Evolutionary conservation across 1,140 invertebrate species (phyloP), one percentile per base, ranked within the genome.

Genomic region (Caenorhabditis inopinata): DNA sequence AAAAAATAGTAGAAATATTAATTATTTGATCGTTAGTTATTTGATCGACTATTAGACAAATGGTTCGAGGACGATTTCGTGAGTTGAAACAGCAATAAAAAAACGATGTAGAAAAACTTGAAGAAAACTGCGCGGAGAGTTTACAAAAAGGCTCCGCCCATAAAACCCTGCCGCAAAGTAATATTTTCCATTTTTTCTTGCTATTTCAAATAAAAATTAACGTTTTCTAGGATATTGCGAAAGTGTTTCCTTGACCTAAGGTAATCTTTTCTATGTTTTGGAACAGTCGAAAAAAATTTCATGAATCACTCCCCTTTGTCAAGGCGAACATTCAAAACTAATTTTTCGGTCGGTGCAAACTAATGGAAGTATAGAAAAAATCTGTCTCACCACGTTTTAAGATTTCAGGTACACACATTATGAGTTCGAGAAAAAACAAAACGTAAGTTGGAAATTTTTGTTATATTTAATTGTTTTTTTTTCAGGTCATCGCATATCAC

Each of bases 401-500:
- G 3, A 6, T 58, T 68, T 68, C 32, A 68, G 58, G 23, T 68
- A 42, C 4, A 6, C 2, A 1, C 29, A 38, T 2, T 16, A 68
- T 68, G 58, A 38, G 32, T 2, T 21, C 58, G 3, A 76, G 29
- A 6, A 35, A 18, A 32, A 32, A 4, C 1, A 76, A 76, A 53
- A n/a, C 75, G 75, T 76, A 35, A 76, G 75, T 76, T 76, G 25
- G 29, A 18, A 6, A 27, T 25, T 48, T 9, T 76, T 32, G 2
- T 29, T 76, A 6, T 6, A 47, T n/a, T 11, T 46, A 32, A 16
- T 58, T 4, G n/a, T 32, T 32, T 23, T 29, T 12, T 48, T 27
- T 78, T 62, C 45, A 78, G 76, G 25, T 78, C 76, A 6, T 14
- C 42, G 25, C 49, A 78, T 38, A 78, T 78, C 45, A 32, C 32